Base-by-base conservation (phyloP, 2,113 vertebrate species). In the Sinocyclocheilus maitianheensis region DNA sequence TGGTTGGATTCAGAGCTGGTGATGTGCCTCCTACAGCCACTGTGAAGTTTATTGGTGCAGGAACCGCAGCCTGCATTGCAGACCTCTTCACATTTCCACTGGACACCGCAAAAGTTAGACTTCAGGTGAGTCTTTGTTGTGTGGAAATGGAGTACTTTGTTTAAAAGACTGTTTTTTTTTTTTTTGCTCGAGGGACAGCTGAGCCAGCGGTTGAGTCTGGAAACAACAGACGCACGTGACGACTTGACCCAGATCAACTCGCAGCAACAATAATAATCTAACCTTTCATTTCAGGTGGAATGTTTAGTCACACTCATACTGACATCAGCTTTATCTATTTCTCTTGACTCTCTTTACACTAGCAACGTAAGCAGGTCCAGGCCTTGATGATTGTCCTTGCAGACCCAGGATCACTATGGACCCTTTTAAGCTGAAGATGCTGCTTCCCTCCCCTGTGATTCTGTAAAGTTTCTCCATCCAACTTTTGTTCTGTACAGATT, bases 71-170 rank as follows among this genome's bases (percentile, higher is more conserved):
- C 37, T 97, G 97, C 90, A 92, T 97, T 0, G 97, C 97, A 0
- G 97, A 97, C 89, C 92, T 97, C 62, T 87, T 97, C 90, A 97
- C 97, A 30, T 97, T 97, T 85, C 97, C 97, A 18, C 90, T 97
- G 86, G 97, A 97, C 88, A 97, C 97, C 0, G 96, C 97, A 16
- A 97, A 97, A 95, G 97, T 97, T 87, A 90, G 96, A 79, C 93
- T 97, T 30, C 97, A 97, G 96, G 97, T 97, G 91, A 93, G 91
- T 48, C 24, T 65, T 11, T 11, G 30, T 11, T 11, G 30, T 24
- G 4, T 74, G 14, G 26, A 4, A 7, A 8, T 4, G 30, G 10
- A 72, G 26, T 18, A 14, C 7, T 13, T 24, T 2, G 14, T 63
- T 81, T 30, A 37, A n/a, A 60, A 58, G 84, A 58, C 24, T 3